phyloP scores from a whole-genome alignment of 2,797 vertebrate species.

The Neoniphon sammara region DNA sequence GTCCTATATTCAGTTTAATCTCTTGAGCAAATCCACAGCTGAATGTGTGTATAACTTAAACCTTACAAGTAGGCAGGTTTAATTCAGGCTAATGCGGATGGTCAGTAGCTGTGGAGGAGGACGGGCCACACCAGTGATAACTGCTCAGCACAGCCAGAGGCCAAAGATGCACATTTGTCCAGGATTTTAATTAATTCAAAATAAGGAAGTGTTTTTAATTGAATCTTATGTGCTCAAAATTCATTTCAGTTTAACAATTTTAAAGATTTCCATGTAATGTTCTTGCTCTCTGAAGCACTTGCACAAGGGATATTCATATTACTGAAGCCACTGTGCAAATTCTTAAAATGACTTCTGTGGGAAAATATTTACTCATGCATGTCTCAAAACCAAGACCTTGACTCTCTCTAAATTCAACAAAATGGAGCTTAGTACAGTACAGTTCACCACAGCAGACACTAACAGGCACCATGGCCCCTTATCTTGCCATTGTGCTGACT shows the following conservation, averaged over 20 bases:
- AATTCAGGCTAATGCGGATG: neutral
- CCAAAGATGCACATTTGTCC: neutral
- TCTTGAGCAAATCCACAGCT: neutral
- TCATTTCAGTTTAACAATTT: neutral
- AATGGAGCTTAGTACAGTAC: conserved; percentile 5
- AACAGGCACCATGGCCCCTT: conserved; percentile 1
- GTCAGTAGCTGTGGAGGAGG: neutral
- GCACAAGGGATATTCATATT: neutral
- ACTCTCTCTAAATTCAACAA: too few species aligned
- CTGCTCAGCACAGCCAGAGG: neutral
- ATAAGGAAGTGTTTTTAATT: neutral
- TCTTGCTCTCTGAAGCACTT: neutral
- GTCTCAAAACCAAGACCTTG: neutral
- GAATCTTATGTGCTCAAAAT: neutral
- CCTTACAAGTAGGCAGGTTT: neutral
- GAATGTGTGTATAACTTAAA: neutral
- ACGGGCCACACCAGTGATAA: too few species aligned
- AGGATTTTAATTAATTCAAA: neutral
- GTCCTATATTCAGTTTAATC: neutral
- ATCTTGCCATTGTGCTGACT: conserved; percentile 23
- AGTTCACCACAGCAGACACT: neutral
- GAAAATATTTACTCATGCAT: neutral
- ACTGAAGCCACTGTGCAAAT: neutral
- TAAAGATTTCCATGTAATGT: neutral
- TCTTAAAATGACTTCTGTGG: neutral